phyloP scores from a whole-genome alignment of 2,797 vertebrate genomes.

The Acrossocheilus fasciatus region DNA sequence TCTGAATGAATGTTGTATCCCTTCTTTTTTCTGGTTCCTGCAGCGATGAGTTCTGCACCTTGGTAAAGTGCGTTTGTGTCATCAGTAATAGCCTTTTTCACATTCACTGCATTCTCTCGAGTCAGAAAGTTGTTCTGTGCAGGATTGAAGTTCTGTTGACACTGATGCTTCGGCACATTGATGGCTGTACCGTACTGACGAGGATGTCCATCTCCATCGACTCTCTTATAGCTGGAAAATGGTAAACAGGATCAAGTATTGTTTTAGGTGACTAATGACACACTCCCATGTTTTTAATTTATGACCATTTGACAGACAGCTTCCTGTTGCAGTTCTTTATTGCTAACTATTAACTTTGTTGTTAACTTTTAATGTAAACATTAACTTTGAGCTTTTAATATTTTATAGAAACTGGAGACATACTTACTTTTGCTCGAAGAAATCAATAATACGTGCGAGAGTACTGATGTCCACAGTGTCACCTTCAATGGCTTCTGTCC shows the following conservation, averaged over 20 bases:
- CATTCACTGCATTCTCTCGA: neutral
- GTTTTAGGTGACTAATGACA: neutral
- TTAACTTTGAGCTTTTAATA: neutral
- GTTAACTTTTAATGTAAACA: neutral
- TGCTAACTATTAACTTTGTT: neutral
- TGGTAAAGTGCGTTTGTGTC: neutral
- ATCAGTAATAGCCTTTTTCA: neutral
- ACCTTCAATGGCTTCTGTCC: neutral
- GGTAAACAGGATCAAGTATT: neutral
- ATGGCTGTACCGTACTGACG: neutral
- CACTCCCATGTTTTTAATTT: neutral
- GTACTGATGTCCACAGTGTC: neutral
- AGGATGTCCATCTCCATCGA: neutral
- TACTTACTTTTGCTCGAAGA: conserved; percentile 18
- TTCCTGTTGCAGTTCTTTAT: neutral
- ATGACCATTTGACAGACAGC: neutral
- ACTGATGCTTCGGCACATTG: neutral
- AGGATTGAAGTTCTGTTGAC: neutral
- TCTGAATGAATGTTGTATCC: neutral
- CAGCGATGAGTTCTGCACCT: neutral
- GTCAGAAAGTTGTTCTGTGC: neutral
- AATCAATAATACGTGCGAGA: neutral
- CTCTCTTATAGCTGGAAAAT: neutral
- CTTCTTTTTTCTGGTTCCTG: neutral
- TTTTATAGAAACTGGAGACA: neutral